Evolutionary conservation across 2,113 vertebrate genomes (phyloP), one percentile per base, ranked within the genome.

Genomic region (Equus przewalskii): DNA sequence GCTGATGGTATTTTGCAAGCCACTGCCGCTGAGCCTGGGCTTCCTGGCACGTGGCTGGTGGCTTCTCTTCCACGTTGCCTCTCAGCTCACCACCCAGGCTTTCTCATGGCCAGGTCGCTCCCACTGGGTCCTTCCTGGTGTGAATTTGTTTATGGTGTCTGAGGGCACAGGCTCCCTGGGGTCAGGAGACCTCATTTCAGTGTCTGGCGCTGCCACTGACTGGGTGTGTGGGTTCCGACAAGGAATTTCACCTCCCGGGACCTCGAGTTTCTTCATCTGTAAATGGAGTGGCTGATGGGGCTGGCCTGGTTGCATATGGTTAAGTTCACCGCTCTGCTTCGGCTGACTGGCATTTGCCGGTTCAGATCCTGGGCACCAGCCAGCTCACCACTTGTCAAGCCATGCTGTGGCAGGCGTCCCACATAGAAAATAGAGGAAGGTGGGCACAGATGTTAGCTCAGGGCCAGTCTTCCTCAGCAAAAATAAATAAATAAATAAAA

Each of bases 181-280:
- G 67, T n/a, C 30, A 14, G 7, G 78, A 8, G 14, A n/a, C 15
- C 15, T 73, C 8, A 14, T 7, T 15, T 72, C 11, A 3, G 64
- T 3, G 15, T 54, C 21, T 19, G 36, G 19, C 1, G 6, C 26
- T 11, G 8, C 19, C 0, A 15, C 30, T 33, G 58, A 5, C 54
- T 36, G 3, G 49, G 36, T 15, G 58, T 58, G 88, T 36, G 33
- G 6, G 6, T 46, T 72, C 58, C 36, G 49, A 24, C 0, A 4
- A 30, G 62, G 36, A 18, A 5, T 5, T 3, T 10, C 49, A 15
- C n/a, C 64, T 58, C 58, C 33, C 62, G 33, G 89, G 30, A 6
- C 49, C 36, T 30, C 0, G 26, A 81, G 64, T 12, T 19, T 81
- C 51, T 82, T 46, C 51, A 5, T n/a, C 28, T 60, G 33, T 36